phyloP scores from a whole-genome alignment of 92 coral and sea anemone species.

The Zoanthus sansibaricus region DNA sequence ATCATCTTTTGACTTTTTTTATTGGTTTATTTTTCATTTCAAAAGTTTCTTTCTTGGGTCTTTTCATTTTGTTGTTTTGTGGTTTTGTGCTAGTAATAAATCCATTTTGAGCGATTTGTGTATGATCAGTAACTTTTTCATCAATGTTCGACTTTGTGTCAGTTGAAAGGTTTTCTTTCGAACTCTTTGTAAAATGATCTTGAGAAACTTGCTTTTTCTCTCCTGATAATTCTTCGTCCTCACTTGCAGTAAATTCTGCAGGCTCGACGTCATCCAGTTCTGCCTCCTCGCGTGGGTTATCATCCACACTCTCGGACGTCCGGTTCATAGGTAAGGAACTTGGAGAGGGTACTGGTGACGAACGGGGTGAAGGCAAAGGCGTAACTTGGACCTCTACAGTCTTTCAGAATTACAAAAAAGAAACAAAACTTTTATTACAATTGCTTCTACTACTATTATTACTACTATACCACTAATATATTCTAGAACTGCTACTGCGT shows the following conservation, averaged over 20 bases:
- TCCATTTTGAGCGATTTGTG: constrained; percentile 24
- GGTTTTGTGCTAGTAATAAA: constrained; percentile 12
- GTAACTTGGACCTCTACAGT: constrained; percentile 41
- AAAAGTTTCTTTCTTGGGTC: not conserved
- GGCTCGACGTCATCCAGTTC: constrained; percentile 24
- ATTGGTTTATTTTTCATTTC: constrained; percentile 33
- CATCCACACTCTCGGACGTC: not conserved
- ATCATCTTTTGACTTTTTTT: constrained; percentile 14
- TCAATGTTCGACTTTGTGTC: not conserved
- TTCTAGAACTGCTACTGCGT: too few relatives aligned
- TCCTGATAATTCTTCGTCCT: constrained; percentile 23
- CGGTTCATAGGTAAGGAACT: not conserved
- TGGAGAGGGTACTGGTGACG: constrained; percentile 29
- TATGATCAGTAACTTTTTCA: not conserved
- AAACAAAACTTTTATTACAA: not conserved
- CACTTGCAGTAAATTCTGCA: constrained; percentile 32
- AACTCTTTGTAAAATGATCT: not conserved
- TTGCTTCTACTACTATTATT: not conserved
- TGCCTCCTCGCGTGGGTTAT: not conserved
- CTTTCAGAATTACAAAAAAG: not conserved
- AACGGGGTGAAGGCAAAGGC: constrained; percentile 41
- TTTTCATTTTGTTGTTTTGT: not conserved
- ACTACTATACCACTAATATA: not conserved
- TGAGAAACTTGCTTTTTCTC: not conserved
- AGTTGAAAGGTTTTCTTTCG: not conserved